A percentile compares a stretch with the other conserved stretches of the same genome.
These are phyloP conservation scores for Avahi laniger DNA, from an alignment of 2,797 vertebrate species.

Conservation along the genomic window DNA sequence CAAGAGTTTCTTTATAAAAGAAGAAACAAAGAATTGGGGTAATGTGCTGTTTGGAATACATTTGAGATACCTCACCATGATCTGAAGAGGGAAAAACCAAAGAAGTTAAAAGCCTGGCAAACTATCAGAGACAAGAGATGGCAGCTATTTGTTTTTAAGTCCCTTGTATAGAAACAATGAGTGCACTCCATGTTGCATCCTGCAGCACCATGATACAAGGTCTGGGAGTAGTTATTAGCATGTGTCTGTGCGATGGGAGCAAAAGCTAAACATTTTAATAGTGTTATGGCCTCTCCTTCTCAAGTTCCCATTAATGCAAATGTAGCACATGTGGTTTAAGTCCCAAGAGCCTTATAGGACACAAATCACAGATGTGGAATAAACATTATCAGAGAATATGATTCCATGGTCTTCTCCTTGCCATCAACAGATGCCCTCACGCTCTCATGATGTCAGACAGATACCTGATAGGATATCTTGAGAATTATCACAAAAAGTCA, in stretches of 20 bases:
- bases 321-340: constrained; percentile 62
- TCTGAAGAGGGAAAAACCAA: constrained; percentile 72
- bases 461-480: not conserved
- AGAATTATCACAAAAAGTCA: constrained; percentile 38
- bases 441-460: constrained; percentile 9
- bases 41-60: constrained; percentile 62
- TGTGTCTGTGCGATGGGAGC: constrained; percentile 63
- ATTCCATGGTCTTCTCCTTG: constrained; percentile 21
- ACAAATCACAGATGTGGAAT: constrained; percentile 61
- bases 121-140: constrained; percentile 48
- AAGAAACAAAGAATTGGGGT: constrained; percentile 72
- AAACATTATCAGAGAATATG: constrained; percentile 41
- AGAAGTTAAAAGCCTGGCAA: constrained; percentile 76
- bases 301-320: constrained; percentile 73
- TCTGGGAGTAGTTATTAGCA: constrained; percentile 74
- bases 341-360: constrained; percentile 45
- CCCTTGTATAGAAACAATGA: constrained; percentile 34
- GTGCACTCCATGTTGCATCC: constrained; percentile 23
- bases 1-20: constrained; percentile 65
- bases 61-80: constrained; percentile 70
- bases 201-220: constrained; percentile 46
- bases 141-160: constrained; percentile 71
- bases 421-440: not conserved
- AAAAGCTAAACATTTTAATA: constrained; percentile 78
- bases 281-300: constrained; percentile 54